Conservation (phyloP, 2,797 vertebrate genomes). For the Microctenopoma stevenorrisi region DNA sequence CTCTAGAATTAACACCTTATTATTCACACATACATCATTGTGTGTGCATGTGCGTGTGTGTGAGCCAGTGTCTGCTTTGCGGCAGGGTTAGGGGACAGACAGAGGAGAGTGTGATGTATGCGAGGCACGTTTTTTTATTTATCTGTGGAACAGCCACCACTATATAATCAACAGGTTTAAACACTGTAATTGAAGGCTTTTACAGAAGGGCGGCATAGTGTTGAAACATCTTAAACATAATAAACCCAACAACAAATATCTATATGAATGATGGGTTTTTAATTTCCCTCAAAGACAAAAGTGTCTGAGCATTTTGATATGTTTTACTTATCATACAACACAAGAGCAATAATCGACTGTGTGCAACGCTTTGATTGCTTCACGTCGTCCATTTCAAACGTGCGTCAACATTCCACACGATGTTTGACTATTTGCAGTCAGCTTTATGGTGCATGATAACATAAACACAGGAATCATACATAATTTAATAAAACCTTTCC, state of each 20-base stretch:
- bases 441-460: slow-evolving; percentile 55
- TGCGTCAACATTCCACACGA: slow-evolving; percentile 35
- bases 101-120: slow-evolving; percentile 2
- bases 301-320: background rate
- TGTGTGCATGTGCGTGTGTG: slow-evolving; percentile 14
- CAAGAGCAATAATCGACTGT: background rate
- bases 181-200: no score
- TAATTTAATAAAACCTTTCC: slow-evolving; percentile 67
- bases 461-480: slow-evolving; percentile 56
- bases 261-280: background rate
- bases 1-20: slow-evolving; percentile 74
- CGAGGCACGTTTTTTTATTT: background rate
- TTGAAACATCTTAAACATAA: background rate
- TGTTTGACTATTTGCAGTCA: slow-evolving; percentile 42
- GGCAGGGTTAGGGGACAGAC: slow-evolving; percentile 24
- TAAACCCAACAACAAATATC: slow-evolving; percentile 5
- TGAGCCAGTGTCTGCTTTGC: slow-evolving; percentile 19
- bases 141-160: background rate
- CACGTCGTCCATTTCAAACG: slow-evolving; percentile 28
- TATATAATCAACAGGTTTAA: background rate
- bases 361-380: slow-evolving; percentile 24
- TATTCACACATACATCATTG: slow-evolving; percentile 67
- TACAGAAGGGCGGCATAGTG: background rate
- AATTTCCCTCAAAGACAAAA: background rate
- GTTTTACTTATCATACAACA: background rate